Conservation (phyloP, 2,797 vertebrate genomes). For the Tangara arthus region DNA sequence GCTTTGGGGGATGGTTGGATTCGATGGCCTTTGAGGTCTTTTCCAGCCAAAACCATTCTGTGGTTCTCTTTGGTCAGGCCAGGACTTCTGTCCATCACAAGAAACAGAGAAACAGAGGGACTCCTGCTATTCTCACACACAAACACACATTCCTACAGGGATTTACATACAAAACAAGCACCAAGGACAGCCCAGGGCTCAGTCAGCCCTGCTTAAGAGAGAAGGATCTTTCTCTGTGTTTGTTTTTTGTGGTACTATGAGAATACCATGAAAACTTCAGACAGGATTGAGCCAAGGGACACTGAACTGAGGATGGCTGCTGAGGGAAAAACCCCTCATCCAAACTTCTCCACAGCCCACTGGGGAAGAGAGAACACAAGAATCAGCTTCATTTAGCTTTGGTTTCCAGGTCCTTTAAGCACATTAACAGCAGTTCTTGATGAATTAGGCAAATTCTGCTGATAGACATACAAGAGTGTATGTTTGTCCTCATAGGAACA, state of each 20-base stretch:
- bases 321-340: not conserved
- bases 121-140: not conserved
- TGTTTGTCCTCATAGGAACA: not conserved
- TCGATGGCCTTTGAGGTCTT: rapidly evolving
- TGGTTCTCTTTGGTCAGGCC: not conserved
- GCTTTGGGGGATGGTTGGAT: not conserved
- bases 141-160: not conserved
- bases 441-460: not conserved
- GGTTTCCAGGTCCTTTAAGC: not conserved
- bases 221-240: not conserved
- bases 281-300: too few relatives aligned
- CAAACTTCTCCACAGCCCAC: not conserved
- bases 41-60: not conserved
- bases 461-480: not conserved
- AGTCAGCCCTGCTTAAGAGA: not conserved
- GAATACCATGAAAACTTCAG: not conserved
- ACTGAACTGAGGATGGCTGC: not conserved
- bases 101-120: not conserved
- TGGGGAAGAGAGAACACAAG: not conserved
- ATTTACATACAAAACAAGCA: rapidly evolving
- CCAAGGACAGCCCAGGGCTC: not conserved
- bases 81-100: not conserved
- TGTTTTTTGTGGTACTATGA: not conserved
- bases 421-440: not conserved
- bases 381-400: not conserved